These are phyloP conservation scores for Phyllopteryx taeniolatus DNA, from an alignment of 2,113 vertebrate genomes.

Conservation along the genomic window DNA sequence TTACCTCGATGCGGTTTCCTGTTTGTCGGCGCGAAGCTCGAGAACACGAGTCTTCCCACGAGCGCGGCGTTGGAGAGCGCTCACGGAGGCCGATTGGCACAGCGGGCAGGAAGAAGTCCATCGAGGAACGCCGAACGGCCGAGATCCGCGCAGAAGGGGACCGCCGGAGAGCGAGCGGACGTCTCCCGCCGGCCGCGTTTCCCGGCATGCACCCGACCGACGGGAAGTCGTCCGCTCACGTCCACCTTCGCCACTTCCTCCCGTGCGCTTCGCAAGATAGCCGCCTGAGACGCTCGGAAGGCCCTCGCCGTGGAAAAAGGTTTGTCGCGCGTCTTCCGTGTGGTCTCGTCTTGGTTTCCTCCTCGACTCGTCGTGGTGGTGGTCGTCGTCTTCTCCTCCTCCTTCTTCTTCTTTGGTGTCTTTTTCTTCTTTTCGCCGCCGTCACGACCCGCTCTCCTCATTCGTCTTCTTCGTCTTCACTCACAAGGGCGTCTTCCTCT, in stretches of 20 bases:
- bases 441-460: too few species aligned
- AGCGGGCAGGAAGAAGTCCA: background rate
- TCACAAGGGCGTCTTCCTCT: background rate
- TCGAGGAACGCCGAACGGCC: background rate
- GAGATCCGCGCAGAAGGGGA: background rate
- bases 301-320: background rate
- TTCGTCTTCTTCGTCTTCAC: too few species aligned
- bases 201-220: conserved; percentile 14
- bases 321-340: background rate
- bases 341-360: too few species aligned
- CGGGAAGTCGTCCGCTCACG: background rate
- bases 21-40: conserved; percentile 64
- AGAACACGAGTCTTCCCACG: conserved; percentile 19
- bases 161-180: background rate
- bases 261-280: background rate
- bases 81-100: conserved; percentile 36
- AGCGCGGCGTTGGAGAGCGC: background rate
- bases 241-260: background rate
- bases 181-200: background rate
- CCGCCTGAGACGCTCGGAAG: background rate
- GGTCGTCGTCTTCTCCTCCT: too few species aligned
- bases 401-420: too few species aligned
- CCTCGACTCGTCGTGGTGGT: too few species aligned
- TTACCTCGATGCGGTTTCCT: conserved; percentile 71
- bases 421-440: too few species aligned